A percentile compares a stretch with the other conserved stretches of the same genome.
phyloP scores from a whole-genome alignment of 2,113 vertebrate species.

The Thryonomys swinderianus region DNA sequence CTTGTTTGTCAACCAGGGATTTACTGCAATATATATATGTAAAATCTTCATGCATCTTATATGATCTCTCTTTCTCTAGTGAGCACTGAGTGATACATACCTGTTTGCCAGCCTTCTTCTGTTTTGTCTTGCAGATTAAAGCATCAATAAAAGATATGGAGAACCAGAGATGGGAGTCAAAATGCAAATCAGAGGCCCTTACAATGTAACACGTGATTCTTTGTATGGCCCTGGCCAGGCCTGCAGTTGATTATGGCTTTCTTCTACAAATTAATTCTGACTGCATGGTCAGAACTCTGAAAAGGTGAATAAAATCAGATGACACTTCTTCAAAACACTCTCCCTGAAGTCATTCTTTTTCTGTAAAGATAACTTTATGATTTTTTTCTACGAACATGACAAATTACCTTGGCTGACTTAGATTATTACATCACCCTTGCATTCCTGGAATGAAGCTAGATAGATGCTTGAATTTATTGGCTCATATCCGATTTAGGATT shows the following conservation, averaged over 20 bases:
- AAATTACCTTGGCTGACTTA: background rate
- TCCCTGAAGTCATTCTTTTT: background rate
- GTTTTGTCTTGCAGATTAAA: constrained; percentile 87
- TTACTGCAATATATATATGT: background rate
- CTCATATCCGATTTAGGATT: background rate
- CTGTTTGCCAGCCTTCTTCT: background rate
- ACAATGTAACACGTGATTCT: constrained; percentile 87
- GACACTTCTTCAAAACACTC: background rate
- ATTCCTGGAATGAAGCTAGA: background rate
- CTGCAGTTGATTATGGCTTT: too few species aligned
- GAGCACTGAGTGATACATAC: background rate
- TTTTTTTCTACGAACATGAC: constrained; percentile 18
- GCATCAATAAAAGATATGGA: constrained; percentile 91
- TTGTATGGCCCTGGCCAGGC: background rate
- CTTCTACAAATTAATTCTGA: background rate
- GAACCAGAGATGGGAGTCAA: constrained; percentile 88
- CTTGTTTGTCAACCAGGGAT: background rate
- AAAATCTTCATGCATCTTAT: background rate
- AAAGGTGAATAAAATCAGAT: background rate
- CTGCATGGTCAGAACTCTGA: background rate
- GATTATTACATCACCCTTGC: background rate
- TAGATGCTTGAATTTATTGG: constrained; percentile 4
- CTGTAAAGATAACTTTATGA: background rate
- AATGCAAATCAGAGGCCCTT: constrained; percentile 89
- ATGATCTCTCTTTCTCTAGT: background rate